Evolutionary conservation across 2,113 vertebrate species (phyloP), one percentile per base, ranked within the genome.

Genomic region (Heteronetta atricapilla): DNA sequence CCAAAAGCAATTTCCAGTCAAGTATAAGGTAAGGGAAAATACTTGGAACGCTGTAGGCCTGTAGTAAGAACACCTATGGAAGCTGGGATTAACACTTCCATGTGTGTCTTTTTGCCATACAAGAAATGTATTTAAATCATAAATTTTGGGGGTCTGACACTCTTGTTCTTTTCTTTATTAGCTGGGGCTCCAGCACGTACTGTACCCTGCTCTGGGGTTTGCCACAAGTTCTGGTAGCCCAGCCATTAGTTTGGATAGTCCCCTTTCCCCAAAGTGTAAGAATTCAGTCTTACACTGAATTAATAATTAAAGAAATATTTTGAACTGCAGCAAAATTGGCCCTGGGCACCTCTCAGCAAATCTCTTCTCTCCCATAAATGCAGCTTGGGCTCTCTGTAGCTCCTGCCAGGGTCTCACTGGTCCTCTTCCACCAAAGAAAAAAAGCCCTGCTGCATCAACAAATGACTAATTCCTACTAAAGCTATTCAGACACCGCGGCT

Each of bases 401-500:
- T 91, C 46, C 63, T 48, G 36, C 77, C 56, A 56, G 50, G 50
- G n/a, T 48, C 48, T 67, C 33, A 1, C 26, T 69, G 48, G 48
- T 25, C n/a, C 34, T 83, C 29, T 31, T 52, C 6, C 66, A 34
- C 7, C 58, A 48, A 48, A 62, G 52, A 20, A 72, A 20, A 56
- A 12, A 48, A 3, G 1, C 42, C 28, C 68, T 58, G 4, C 36
- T 83, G 46, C 78, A 64, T 42, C 6, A 3, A 22, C 33, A 83
- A 50, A 31, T 42, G 46, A 23, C 33, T 46, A 13, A n/a, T 66
- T 48, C 34, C 50, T 62, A 34, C 38, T n/a, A 16, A 8, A 82
- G 26, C 17, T 2, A 1, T 52, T 55, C 1, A 0, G 19, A 17
- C n/a, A 44, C 42, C 15, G 50, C 79, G 44, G 8, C 23, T 50